A percentile compares a stretch with the other conserved stretches of the same genome.
phyloP scores from a whole-genome alignment of 2,113 vertebrate species.

The Gymnocephalus cernua region DNA sequence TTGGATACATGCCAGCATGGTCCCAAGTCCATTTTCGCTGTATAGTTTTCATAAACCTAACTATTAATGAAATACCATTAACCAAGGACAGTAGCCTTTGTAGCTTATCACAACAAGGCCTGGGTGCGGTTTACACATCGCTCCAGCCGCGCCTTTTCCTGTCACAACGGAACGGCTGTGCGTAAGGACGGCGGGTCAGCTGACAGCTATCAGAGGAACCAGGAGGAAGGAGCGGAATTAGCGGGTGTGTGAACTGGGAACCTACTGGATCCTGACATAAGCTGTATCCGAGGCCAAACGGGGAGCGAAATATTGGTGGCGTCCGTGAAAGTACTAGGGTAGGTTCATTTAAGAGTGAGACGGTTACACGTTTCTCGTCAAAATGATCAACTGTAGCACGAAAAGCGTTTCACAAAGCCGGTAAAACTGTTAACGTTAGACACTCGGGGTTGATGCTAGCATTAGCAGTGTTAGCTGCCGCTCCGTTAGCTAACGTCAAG shows the following conservation, averaged over 20 bases:
- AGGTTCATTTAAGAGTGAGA: background rate
- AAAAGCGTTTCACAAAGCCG: background rate
- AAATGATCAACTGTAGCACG: background rate
- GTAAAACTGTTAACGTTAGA: background rate
- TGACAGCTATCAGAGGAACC: conserved; percentile 69
- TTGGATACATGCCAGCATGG: background rate
- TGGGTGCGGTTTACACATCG: conserved; percentile 76
- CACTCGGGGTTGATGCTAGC: conserved; percentile 49
- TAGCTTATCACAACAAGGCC: conserved; percentile 65
- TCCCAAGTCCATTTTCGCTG: background rate
- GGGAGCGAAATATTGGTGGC: conserved; percentile 43
- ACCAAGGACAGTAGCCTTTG: background rate
- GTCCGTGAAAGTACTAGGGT: conserved; percentile 69
- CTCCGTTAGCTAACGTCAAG: conserved; percentile 52
- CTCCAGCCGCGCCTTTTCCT: conserved; percentile 80
- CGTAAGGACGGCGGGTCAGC: conserved; percentile 79
- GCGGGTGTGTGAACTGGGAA: conserved; percentile 65
- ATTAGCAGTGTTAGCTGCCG: conserved; percentile 67
- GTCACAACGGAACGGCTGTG: conserved; percentile 62
- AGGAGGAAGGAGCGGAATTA: conserved; percentile 63
- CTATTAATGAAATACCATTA: background rate
- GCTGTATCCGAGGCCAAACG: conserved; percentile 14
- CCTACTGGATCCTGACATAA: conserved; percentile 39
- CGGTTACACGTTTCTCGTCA: background rate
- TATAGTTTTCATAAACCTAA: background rate